phyloP scores from a whole-genome alignment of 2,888 invertebrate genomes.

The Drosophila setosimentum region DNA sequence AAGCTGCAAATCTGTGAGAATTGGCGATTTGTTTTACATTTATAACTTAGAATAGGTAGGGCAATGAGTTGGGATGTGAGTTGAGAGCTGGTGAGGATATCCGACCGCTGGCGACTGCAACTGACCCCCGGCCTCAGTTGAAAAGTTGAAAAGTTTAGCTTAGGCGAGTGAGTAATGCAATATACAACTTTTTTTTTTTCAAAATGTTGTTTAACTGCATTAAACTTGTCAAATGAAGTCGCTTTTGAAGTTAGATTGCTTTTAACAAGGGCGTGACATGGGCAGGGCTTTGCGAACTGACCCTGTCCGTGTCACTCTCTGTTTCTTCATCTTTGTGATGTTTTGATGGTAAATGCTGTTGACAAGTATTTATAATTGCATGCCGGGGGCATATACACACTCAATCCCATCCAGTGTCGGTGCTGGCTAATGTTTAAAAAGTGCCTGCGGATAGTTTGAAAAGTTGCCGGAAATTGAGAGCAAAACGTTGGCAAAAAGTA shows the following conservation, averaged over 20 bases:
- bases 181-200: constrained; percentile 55
- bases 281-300: constrained; percentile 28
- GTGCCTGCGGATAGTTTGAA: constrained; percentile 3
- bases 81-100: constrained; percentile 8
- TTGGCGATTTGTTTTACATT: constrained; percentile 40
- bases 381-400: constrained; percentile 36
- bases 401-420: constrained; percentile 33
- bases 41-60: constrained; percentile 48
- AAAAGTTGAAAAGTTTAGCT: constrained; percentile 54
- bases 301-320: neutral
- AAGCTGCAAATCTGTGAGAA: constrained; percentile 6
- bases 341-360: constrained; percentile 54
- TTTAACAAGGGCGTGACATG: constrained; percentile 42
- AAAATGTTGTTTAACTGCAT: constrained; percentile 73
- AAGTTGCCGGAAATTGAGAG: constrained; percentile 9
- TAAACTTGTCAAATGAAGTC: constrained; percentile 79
- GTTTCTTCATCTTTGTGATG: constrained; percentile 37
- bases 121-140: constrained; percentile 32
- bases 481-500: constrained; percentile 7
- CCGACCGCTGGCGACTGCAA: constrained; percentile 21
- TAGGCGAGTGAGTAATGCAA: constrained; percentile 54
- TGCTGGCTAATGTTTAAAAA: constrained; percentile 10
- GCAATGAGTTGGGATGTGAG: constrained; percentile 8
- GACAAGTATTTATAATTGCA: constrained; percentile 63
- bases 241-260: constrained; percentile 73